Base-by-base conservation (phyloP, 1,140 invertebrate genomes). In the Drosophila funebris region DNA sequence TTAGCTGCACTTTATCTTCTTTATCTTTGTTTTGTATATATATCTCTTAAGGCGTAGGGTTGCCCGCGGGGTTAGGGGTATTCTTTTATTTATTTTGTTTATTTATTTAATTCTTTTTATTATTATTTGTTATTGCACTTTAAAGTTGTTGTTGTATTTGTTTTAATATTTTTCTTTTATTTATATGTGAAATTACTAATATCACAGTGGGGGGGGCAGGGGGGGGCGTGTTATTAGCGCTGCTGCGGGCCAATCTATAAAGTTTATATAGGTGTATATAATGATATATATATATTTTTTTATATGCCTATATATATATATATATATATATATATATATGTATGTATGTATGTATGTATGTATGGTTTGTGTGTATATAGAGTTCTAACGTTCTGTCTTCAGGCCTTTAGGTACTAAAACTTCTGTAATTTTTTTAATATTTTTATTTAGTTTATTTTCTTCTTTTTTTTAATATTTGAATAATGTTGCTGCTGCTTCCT, bases 381-480 rank as follows among this genome's bases (percentile, higher is more conserved):
- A 69, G 68, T 75, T 79, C 80, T 85, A 85, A 85, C 66, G 82
- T 82, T 48, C 44, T 88, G 75, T 87, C 33, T 62, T 69, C 83
- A 88, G 83, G 83, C 83, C 83, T 88, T 78, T 88, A 88, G 83
- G 83, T 88, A 88, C 83, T 88, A 90, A 83, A 82, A 78, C 64
- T 85, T 89, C 72, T 75, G n/a, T 69, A 72, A 70, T 79, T 14
- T 58, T 60, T 33, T 67, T 56, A 61, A 46, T 57, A 39, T 57
- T 11, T 78, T 67, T 73, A 68, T 78, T 20, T n/a, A n/a, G n/a
- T n/a, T n/a, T n/a, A n/a, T 62, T 56, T 44, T 63, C 48, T 57
- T 67, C 14, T 33, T 11, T 50, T 8, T 76, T 70, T 64, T 58
- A 48, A 54, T 73, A 50, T 76, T 43, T 73, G 76, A 78, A 74